phyloP scores from a whole-genome alignment of 2,113 vertebrate species.

The Macroglossus sobrinus region DNA sequence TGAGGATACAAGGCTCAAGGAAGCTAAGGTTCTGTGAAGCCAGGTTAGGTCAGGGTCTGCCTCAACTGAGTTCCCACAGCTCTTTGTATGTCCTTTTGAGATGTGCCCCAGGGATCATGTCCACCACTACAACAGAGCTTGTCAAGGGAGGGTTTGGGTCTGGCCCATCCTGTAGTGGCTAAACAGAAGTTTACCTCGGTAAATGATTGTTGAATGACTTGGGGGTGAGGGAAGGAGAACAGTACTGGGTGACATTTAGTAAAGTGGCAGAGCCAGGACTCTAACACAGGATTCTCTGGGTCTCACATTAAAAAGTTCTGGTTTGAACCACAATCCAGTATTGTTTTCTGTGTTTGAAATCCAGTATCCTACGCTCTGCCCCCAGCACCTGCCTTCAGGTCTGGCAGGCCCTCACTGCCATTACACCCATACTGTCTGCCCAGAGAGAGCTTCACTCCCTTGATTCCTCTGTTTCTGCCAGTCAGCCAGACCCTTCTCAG shows the following conservation, averaged over 20 bases:
- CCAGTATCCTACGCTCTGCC: not conserved
- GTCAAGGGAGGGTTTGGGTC: not conserved
- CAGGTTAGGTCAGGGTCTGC: not conserved
- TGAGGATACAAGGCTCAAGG: not conserved
- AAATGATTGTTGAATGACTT: not conserved
- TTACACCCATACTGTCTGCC: not conserved
- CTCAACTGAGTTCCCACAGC: not conserved
- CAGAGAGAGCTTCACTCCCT: not conserved
- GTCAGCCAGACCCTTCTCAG: not conserved
- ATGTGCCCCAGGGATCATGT: not conserved
- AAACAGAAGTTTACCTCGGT: not conserved
- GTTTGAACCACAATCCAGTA: not conserved
- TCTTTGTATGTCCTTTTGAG: not conserved
- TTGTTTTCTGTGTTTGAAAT: not conserved
- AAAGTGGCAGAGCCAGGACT: not conserved
- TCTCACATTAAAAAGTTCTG: not conserved
- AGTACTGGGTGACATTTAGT: not conserved
- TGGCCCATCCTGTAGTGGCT: not conserved
- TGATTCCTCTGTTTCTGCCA: constrained; percentile 27
- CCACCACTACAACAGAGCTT: not conserved
- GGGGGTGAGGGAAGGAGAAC: not conserved
- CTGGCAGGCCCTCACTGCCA: not conserved
- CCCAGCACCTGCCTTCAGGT: not conserved
- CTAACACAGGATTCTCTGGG: not conserved
- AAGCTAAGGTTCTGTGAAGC: not conserved